phyloP scores from a whole-genome alignment of 2,113 vertebrate species.

The Nycticryphes semicollaris region DNA sequence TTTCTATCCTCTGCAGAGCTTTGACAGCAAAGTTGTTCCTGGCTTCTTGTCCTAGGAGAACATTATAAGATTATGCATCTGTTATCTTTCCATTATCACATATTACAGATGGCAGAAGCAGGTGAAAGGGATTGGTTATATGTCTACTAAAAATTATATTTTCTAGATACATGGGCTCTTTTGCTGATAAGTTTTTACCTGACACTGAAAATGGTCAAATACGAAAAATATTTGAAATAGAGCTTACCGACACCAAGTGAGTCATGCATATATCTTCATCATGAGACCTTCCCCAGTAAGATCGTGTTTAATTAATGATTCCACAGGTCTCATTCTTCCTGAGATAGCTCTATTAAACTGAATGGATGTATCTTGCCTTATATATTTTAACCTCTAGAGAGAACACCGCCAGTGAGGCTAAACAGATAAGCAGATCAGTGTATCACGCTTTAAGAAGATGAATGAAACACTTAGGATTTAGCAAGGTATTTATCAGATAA shows the following conservation, averaged over 20 bases:
- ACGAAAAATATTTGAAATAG: neutral
- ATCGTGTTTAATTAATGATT: slow-evolving; percentile 35
- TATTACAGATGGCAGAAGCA: neutral
- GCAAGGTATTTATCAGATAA: slow-evolving; percentile 54
- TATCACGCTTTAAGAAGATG: slow-evolving; percentile 25
- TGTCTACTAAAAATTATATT: neutral
- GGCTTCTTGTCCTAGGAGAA: neutral
- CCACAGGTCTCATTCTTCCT: neutral
- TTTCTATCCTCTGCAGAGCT: neutral
- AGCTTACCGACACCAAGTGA: neutral
- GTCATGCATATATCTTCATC: neutral
- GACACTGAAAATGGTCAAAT: neutral
- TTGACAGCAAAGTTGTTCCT: neutral
- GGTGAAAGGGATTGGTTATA: neutral
- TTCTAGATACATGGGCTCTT: neutral
- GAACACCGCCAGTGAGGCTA: neutral
- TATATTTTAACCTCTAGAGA: slow-evolving; percentile 3
- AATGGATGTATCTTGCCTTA: slow-evolving; percentile 3
- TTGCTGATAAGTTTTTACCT: neutral
- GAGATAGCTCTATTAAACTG: neutral
- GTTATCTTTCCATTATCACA: neutral
- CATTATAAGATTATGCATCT: neutral
- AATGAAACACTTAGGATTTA: slow-evolving; percentile 36
- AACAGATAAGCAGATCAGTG: neutral
- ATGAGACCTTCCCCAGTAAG: neutral